phyloP scores from a whole-genome alignment of 2,888 invertebrate species.

The Spisula solida region DNA sequence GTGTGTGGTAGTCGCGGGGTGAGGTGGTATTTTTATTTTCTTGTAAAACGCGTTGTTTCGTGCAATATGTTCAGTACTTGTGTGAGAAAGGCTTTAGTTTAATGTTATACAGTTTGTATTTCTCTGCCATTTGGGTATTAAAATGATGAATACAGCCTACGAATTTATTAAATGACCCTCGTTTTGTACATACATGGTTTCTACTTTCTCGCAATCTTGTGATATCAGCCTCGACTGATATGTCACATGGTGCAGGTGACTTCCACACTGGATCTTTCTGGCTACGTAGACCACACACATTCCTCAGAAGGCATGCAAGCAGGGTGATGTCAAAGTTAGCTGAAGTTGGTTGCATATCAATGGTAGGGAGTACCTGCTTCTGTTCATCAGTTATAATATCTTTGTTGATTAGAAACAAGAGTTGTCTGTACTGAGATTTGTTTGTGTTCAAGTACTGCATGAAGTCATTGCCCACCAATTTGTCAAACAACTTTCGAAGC shows the following conservation, averaged over 20 bases:
- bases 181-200: neutral
- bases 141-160: too few relatives aligned
- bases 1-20: too few relatives aligned
- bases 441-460: neutral
- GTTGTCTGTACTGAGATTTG: neutral
- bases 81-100: too few relatives aligned
- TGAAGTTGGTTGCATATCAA: neutral
- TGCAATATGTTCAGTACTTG: too few relatives aligned
- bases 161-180: too few relatives aligned
- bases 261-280: neutral
- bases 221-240: neutral
- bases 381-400: slow-evolving; percentile 2
- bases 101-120: too few relatives aligned
- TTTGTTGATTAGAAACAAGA: neutral
- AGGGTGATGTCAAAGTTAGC: neutral
- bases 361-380: neutral
- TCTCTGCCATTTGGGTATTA: too few relatives aligned
- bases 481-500: neutral
- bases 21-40: too few relatives aligned
- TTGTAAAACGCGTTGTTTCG: too few relatives aligned
- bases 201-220: neutral
- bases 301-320: neutral
- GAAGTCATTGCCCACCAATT: neutral
- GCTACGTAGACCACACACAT: neutral
- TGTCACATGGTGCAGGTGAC: neutral